Conservation (phyloP, 2,888 invertebrate species). For the Thalpophila matura region DNA sequence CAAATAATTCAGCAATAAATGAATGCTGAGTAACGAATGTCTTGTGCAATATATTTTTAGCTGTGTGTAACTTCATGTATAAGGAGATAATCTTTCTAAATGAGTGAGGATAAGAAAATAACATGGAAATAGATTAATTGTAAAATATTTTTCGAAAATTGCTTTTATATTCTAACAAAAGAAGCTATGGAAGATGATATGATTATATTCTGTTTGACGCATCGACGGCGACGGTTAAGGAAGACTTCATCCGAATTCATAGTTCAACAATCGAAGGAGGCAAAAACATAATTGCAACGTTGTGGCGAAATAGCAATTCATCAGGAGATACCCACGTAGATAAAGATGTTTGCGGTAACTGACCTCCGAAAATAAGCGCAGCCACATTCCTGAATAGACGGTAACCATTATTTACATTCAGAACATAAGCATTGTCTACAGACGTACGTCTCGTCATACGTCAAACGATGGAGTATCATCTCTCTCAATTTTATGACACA, state of each 20-base stretch:
- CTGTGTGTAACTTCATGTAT: too few relatives aligned
- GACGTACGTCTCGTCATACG: slow-evolving; percentile 27
- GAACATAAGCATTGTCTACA: slow-evolving; percentile 61
- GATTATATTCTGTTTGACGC: background rate
- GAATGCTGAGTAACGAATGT: too few relatives aligned
- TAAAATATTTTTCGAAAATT: background rate
- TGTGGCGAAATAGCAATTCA: slow-evolving; percentile 37
- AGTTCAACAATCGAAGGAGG: slow-evolving; percentile 18
- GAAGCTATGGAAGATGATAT: slow-evolving; percentile 1
- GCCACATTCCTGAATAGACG: slow-evolving; percentile 20
- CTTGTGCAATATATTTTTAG: too few relatives aligned
- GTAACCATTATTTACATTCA: slow-evolving; percentile 34
- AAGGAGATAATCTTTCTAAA: too few relatives aligned
- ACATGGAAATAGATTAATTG: background rate
- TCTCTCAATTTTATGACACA: slow-evolving; percentile 18
- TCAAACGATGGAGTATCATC: slow-evolving; percentile 19
- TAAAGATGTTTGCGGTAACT: slow-evolving; percentile 41
- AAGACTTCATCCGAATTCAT: slow-evolving; percentile 43
- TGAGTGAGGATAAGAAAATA: background rate
- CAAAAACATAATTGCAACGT: slow-evolving; percentile 58
- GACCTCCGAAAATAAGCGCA: slow-evolving; percentile 48
- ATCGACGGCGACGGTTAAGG: slow-evolving; percentile 7
- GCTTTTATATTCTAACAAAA: background rate
- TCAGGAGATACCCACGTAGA: slow-evolving; percentile 27
- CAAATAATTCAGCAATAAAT: too few relatives aligned